Percentiles rank a stretch among this genome's conserved stretches.
These are phyloP conservation scores for Rhinoraja longicauda DNA, from an alignment of 2,797 vertebrate genomes.

Conservation along the genomic window DNA sequence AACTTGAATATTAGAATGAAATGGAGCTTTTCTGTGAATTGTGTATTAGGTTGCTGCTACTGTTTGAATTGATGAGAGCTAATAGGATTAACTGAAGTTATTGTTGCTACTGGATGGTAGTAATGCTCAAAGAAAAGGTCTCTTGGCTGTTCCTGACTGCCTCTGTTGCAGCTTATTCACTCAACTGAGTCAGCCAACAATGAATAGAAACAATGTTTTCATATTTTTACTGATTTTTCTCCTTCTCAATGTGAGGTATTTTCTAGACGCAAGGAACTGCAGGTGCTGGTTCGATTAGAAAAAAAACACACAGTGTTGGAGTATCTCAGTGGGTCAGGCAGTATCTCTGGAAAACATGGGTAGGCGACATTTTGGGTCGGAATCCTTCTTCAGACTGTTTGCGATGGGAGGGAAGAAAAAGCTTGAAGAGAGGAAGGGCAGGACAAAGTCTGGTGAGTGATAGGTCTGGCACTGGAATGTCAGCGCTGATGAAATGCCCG, in stretches of 20 bases:
- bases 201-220: neutral
- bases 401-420: no score
- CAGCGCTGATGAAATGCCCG: no score
- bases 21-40: slow-evolving; percentile 25
- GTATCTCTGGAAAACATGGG: no score
- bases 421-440: no score
- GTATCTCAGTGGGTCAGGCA: no score
- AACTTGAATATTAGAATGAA: slow-evolving; percentile 16
- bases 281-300: no score
- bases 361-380: no score
- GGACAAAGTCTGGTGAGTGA: no score
- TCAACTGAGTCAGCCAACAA: neutral
- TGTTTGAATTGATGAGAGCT: neutral
- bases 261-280: neutral
- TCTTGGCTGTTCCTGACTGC: neutral
- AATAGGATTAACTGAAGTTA: slow-evolving; percentile 34
- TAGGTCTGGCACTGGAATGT: neutral
- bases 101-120: neutral
- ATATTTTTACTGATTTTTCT: neutral
- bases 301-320: no score
- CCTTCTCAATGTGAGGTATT: neutral
- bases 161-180: neutral
- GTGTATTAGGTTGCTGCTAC: slow-evolving; percentile 7
- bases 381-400: no score
- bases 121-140: neutral